phyloP scores from a whole-genome alignment of 2,888 invertebrate species.

The Parnassius mnemosyne region DNA sequence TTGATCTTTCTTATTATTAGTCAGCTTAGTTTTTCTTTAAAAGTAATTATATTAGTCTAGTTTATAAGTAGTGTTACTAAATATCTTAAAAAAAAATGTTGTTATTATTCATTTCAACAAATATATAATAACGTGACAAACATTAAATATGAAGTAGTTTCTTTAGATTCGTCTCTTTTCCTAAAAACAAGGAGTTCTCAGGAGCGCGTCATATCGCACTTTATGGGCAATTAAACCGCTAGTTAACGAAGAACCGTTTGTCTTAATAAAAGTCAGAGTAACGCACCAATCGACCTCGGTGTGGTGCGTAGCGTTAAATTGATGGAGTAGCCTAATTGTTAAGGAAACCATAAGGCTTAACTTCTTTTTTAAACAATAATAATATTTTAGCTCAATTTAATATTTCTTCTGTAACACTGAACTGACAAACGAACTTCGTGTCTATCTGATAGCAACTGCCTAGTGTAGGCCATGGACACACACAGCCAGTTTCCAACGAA shows the following conservation, averaged over 20 bases:
- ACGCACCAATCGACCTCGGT: constrained; percentile 20
- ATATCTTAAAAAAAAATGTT: too few relatives aligned
- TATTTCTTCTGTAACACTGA: background rate
- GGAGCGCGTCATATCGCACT: constrained; percentile 49
- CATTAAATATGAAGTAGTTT: too few relatives aligned
- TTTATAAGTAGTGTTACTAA: too few relatives aligned
- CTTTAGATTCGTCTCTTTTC: constrained; percentile 12
- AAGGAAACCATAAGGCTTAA: constrained; percentile 5
- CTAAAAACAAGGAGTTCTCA: constrained; percentile 22
- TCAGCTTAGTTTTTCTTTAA: too few relatives aligned
- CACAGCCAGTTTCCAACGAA: too few relatives aligned
- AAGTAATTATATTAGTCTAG: too few relatives aligned
- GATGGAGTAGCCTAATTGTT: constrained; percentile 13
- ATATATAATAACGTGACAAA: too few relatives aligned
- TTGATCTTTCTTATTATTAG: too few relatives aligned
- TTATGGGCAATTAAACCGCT: constrained; percentile 59
- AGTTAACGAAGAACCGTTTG: constrained; percentile 55
- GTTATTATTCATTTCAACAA: too few relatives aligned
- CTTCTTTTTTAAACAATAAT: background rate
- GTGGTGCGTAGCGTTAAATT: constrained; percentile 9
- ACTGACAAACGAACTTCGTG: background rate
- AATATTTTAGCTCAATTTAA: too few relatives aligned
- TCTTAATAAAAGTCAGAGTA: constrained; percentile 54
- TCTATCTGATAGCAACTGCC: background rate
- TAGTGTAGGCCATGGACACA: too few relatives aligned